Evolutionary conservation across 2,888 invertebrate species (phyloP).

Genomic region (Eumerus sabulonum): DNA sequence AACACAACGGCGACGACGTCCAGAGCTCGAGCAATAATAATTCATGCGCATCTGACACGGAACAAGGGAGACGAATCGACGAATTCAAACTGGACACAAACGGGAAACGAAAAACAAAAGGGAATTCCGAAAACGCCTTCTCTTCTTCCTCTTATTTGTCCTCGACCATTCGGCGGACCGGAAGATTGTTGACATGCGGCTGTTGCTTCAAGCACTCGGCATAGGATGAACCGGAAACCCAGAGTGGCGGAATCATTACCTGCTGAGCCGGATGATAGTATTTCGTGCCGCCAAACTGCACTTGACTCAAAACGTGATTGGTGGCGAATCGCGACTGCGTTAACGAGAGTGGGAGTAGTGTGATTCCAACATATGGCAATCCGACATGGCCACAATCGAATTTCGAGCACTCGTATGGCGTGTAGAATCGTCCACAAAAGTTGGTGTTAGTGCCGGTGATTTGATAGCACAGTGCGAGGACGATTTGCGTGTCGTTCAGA

Average conservation of each 20-base stretch:
- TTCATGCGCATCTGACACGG: neutral
- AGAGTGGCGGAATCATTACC: constrained; percentile 69
- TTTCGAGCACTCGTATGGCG: constrained; percentile 53
- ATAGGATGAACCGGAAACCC: constrained; percentile 70
- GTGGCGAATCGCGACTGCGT: constrained; percentile 71
- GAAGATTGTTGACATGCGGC: neutral
- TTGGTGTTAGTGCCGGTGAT: constrained; percentile 2
- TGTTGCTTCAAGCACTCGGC: constrained; percentile 69
- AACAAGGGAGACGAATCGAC: neutral
- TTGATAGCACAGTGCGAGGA: constrained; percentile 50
- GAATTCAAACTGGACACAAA: neutral
- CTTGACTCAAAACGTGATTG: constrained; percentile 66
- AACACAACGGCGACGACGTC: neutral
- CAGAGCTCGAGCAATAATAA: neutral
- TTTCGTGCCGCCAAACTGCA: constrained; percentile 68
- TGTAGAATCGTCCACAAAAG: constrained; percentile 63
- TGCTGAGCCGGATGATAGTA: constrained; percentile 70
- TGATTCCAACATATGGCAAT: constrained; percentile 69
- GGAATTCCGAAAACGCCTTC: neutral
- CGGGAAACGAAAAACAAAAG: neutral
- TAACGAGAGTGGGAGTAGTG: constrained; percentile 71
- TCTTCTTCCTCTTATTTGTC: neutral
- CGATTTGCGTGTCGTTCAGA: constrained; percentile 70
- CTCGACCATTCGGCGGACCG: neutral
- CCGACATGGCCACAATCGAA: constrained; percentile 69